phyloP scores from a whole-genome alignment of 2,888 invertebrate genomes.

The Drosophila barbarae region DNA sequence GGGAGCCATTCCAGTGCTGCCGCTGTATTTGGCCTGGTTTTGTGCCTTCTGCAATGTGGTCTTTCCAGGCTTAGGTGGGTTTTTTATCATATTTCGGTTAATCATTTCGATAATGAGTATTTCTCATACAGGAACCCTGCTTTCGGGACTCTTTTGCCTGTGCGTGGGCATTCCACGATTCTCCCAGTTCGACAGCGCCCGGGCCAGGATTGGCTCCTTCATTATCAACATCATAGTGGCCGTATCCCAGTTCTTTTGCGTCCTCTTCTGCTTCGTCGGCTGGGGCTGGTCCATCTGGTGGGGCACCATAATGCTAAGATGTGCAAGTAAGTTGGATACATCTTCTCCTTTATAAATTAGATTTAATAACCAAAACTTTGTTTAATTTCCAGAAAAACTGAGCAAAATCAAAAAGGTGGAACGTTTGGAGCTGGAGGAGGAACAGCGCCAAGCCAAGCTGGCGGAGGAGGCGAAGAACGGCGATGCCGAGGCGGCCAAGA shows the following conservation, averaged over 20 bases:
- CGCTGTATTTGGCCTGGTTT: slow-evolving; percentile 91
- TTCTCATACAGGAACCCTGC: slow-evolving; percentile 86
- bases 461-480: slow-evolving; percentile 80
- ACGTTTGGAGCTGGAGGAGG: slow-evolving; percentile 80
- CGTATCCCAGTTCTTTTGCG: slow-evolving; percentile 93
- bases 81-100: not conserved
- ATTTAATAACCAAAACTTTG: not conserved
- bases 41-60: slow-evolving; percentile 91
- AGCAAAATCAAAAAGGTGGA: slow-evolving; percentile 83
- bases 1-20: slow-evolving; percentile 94
- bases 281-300: slow-evolving; percentile 99
- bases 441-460: slow-evolving; percentile 78
- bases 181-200: slow-evolving; percentile 88
- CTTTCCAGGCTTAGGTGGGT: slow-evolving; percentile 87
- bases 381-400: slow-evolving; percentile 82
- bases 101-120: not conserved
- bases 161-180: slow-evolving; percentile 94
- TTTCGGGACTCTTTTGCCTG: slow-evolving; percentile 92
- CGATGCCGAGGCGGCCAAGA: slow-evolving; percentile 58
- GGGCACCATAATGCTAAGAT: slow-evolving; percentile 94
- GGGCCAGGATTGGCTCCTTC: slow-evolving; percentile 88
- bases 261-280: slow-evolving; percentile 95
- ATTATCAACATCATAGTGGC: slow-evolving; percentile 93
- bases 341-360: too few relatives aligned
- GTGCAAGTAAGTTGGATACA: slow-evolving; percentile 87